A percentile compares a stretch with the other conserved stretches of the same genome.
phyloP scores from a whole-genome alignment of 2,888 invertebrate species.

The Heliothis peltigera region DNA sequence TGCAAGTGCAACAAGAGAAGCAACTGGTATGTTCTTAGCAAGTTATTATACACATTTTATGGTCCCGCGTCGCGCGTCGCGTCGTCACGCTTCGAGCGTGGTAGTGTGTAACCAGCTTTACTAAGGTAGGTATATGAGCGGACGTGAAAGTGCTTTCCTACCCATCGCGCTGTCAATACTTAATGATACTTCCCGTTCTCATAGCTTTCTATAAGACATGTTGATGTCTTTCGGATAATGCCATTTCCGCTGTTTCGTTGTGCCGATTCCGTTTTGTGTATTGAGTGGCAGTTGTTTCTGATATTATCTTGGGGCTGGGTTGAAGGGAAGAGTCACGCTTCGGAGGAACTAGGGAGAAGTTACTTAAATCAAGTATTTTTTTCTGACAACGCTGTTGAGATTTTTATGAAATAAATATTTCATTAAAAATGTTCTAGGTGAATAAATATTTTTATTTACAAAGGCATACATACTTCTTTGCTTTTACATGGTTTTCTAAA shows the following conservation, averaged over 20 bases:
- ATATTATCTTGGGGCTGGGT: slow-evolving; percentile 1
- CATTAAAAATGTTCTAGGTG: too few species aligned
- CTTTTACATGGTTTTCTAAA: too few species aligned
- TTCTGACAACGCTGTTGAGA: too few species aligned
- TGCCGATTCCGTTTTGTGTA: slow-evolving; percentile 23
- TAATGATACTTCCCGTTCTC: slow-evolving; percentile 71
- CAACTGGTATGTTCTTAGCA: too few species aligned
- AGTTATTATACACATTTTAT: too few species aligned
- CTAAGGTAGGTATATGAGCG: slow-evolving; percentile 42
- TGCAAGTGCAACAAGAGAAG: too few species aligned
- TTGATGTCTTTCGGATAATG: slow-evolving; percentile 59
- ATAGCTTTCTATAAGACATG: slow-evolving; percentile 56
- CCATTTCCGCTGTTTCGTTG: slow-evolving; percentile 50
- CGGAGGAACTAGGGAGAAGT: background rate
- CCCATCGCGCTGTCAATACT: slow-evolving; percentile 68
- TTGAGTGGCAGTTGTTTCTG: slow-evolving; percentile 21
- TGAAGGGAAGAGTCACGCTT: background rate
- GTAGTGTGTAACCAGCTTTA: background rate
- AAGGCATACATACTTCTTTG: too few species aligned
- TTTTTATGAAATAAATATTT: too few species aligned
- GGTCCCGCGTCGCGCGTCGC: too few species aligned
- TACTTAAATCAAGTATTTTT: background rate
- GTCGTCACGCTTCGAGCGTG: background rate
- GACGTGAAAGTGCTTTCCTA: slow-evolving; percentile 74
- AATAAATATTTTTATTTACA: too few species aligned